Evolutionary conservation across 2,888 invertebrate genomes (phyloP), one percentile per base, ranked within the genome.

Genomic region (Agriopis aurantiaria): DNA sequence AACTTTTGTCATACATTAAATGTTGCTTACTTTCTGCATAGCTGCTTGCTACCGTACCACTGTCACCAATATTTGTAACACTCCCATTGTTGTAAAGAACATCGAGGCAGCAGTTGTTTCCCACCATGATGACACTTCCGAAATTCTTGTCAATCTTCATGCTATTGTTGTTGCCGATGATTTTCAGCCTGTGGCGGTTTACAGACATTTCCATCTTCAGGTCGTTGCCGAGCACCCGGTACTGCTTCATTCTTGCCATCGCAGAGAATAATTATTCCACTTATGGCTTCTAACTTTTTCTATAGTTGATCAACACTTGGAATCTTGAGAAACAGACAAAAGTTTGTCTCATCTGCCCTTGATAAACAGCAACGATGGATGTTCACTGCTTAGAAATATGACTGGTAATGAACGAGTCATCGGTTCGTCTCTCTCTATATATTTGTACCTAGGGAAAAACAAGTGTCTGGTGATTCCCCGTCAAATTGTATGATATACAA

Each of bases 121-220:
- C 88, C 14, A 84, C 75, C 72, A 87, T 77, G n/a, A 75, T 71
- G 55, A 88, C 82, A 66, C 78, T 78, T 12, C 86, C 86, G 41
- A 80, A 74, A 69, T 88, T 88, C 52, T 77, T 82, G 11, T 73
- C 62, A 61, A 88, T 85, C 58, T 77, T 82, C n/a, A 88, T 80
- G 46, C 76, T 75, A 69, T 86, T 88, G 67, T 86, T 84, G 56
- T 84, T 77, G 7, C 88, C 88, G 48, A 84, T 73, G 58, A 88
- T 84, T 68, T 80, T 82, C 57, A 87, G 72, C n/a, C 70, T 75
- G 64, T 81, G 74, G 51, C 75, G 75, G 72, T 88, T 88, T 66
- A 82, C 78, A 3, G 69, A 69, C 74, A 88, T 79, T 65, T 83
- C 81, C 75, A 88, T 81, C 57, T 79, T 79, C 65, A 87, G 77